Evolutionary conservation across 2,888 invertebrate species (phyloP).

Genomic region (Drosophila cyrtoloma): DNA sequence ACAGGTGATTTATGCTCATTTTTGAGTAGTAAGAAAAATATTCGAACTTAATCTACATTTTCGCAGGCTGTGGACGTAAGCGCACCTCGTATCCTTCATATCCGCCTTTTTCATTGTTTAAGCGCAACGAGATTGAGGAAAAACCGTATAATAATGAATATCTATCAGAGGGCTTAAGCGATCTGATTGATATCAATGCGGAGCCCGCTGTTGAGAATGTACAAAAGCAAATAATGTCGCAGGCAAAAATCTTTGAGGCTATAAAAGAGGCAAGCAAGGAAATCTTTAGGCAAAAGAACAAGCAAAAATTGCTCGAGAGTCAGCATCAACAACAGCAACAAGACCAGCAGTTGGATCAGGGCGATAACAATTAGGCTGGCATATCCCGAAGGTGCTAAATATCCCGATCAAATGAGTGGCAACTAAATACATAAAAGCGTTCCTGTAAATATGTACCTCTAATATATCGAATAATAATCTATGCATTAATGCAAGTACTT

Average conservation of each 20-base stretch:
- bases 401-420: slow-evolving; percentile 17
- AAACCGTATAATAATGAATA: slow-evolving; percentile 85
- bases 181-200: slow-evolving; percentile 89
- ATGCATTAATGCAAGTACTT: slow-evolving; percentile 19
- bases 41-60: background rate
- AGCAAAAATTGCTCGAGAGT: slow-evolving; percentile 71
- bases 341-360: slow-evolving; percentile 50
- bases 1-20: slow-evolving; percentile 87
- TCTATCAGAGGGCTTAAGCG: slow-evolving; percentile 88
- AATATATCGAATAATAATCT: slow-evolving; percentile 10
- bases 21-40: background rate
- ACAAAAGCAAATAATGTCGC: slow-evolving; percentile 91
- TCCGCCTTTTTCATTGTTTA: slow-evolving; percentile 78
- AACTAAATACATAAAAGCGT: slow-evolving; percentile 29
- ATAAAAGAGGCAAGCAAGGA: slow-evolving; percentile 92
- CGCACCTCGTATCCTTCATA: slow-evolving; percentile 86
- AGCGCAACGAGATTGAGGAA: slow-evolving; percentile 85
- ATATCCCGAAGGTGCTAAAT: background rate
- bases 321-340: slow-evolving; percentile 57
- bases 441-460: slow-evolving; percentile 48
- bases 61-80: slow-evolving; percentile 90
- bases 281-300: slow-evolving; percentile 88
- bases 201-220: slow-evolving; percentile 91
- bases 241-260: slow-evolving; percentile 90
- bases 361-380: slow-evolving; percentile 59